Evolutionary conservation across 2,888 invertebrate species (phyloP).

Genomic region (Apamea anceps): DNA sequence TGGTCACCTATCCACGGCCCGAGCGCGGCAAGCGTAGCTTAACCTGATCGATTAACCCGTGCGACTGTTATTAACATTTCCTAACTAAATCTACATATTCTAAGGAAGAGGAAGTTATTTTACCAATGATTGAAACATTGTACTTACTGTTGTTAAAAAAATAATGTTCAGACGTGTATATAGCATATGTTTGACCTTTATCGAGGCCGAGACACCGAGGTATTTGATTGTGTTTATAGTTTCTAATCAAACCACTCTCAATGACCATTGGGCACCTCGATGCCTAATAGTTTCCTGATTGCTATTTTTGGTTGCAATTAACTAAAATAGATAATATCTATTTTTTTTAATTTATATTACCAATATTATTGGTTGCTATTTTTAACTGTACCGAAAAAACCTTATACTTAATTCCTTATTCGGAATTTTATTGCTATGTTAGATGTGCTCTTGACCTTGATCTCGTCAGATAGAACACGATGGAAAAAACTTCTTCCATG

Average conservation of each 20-base stretch:
- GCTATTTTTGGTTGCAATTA: conserved; percentile 37
- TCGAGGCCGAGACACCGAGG: conserved; percentile 32
- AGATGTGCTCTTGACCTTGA: neutral
- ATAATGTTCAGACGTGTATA: conserved; percentile 14
- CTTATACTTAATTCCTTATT: neutral
- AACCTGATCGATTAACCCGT: neutral
- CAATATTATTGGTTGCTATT: neutral
- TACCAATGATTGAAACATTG: conserved; percentile 15
- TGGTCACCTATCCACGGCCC: neutral
- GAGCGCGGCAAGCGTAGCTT: neutral
- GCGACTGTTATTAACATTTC: neutral
- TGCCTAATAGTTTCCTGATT: conserved; percentile 55
- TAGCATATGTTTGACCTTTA: conserved; percentile 53
- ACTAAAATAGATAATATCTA: neutral
- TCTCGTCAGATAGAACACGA: neutral
- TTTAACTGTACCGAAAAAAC: neutral
- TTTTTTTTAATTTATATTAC: too few species aligned
- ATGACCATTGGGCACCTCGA: conserved; percentile 24
- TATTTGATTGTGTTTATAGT: conserved; percentile 58
- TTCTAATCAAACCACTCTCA: conserved; percentile 37
- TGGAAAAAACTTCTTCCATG: neutral
- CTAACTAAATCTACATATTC: neutral
- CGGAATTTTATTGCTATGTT: neutral
- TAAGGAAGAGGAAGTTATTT: conserved; percentile 51
- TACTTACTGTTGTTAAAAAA: conserved; percentile 39